Evolutionary conservation across 2,113 vertebrate genomes (phyloP).

Genomic region (Actenoides lindsayi): DNA sequence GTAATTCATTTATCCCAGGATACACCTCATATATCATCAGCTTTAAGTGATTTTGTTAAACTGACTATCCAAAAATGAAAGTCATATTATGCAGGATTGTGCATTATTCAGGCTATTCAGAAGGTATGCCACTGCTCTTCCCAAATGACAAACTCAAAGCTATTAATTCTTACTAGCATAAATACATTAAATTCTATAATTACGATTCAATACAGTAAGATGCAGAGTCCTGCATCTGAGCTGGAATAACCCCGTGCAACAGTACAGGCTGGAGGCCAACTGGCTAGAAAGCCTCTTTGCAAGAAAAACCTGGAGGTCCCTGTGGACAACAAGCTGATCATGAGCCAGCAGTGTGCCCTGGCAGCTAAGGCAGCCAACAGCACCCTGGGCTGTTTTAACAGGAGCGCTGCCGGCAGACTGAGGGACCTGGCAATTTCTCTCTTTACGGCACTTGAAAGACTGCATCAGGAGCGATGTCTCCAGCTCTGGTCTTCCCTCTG

Average conservation of each 20-base stretch:
- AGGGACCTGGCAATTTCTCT: neutral
- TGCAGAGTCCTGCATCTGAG: slow-evolving; percentile 7
- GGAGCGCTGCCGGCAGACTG: neutral
- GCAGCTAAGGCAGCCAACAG: slow-evolving; percentile 28
- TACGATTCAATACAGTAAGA: neutral
- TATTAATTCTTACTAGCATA: neutral
- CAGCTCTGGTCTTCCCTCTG: neutral
- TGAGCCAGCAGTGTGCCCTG: slow-evolving; percentile 21
- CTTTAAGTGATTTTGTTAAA: slow-evolving; percentile 10
- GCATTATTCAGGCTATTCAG: slow-evolving; percentile 10
- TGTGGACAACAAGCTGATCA: slow-evolving; percentile 13
- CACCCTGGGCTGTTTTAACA: slow-evolving; percentile 39
- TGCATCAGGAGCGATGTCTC: neutral
- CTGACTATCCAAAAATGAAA: neutral
- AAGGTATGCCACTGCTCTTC: neutral
- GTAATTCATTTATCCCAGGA: neutral
- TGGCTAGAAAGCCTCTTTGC: slow-evolving; percentile 25
- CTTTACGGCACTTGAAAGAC: neutral
- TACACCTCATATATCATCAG: neutral
- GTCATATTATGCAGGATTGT: neutral
- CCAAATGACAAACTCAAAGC: slow-evolving; percentile 1
- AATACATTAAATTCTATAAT: neutral
- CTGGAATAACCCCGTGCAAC: neutral
- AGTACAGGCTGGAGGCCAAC: slow-evolving; percentile 16
- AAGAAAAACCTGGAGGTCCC: slow-evolving; percentile 25